These are phyloP conservation scores for Crotalus adamanteus DNA, from an alignment of 2,797 vertebrate species.

Conservation along the genomic window DNA sequence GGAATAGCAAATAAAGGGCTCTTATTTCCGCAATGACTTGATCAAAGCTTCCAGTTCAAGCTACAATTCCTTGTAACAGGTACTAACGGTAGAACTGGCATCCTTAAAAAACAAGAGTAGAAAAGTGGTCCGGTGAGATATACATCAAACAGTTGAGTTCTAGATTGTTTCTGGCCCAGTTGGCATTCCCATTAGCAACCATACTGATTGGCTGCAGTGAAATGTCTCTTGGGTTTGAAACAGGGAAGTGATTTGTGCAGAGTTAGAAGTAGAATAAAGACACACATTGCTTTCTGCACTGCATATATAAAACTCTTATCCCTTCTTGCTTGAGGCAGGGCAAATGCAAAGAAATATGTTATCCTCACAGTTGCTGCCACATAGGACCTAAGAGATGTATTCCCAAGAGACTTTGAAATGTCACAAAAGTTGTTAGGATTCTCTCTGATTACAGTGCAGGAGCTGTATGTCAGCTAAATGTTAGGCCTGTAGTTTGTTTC, in stretches of 20 bases:
- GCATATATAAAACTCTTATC: background rate
- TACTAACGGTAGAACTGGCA: background rate
- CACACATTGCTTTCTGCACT: background rate
- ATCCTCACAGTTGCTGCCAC: background rate
- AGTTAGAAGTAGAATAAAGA: background rate
- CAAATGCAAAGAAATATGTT: background rate
- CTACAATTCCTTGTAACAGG: background rate
- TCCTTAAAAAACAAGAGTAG: background rate
- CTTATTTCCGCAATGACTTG: background rate
- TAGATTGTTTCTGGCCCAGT: background rate
- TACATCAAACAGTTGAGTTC: background rate
- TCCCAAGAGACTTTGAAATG: background rate
- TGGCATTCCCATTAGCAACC: background rate
- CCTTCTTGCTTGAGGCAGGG: background rate
- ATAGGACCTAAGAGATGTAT: background rate
- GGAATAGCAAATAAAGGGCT: background rate
- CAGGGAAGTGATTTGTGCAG: background rate
- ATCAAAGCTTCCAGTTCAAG: background rate
- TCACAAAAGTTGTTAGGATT: background rate
- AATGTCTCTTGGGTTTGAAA: background rate
- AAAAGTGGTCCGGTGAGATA: background rate
- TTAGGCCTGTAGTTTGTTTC: background rate
- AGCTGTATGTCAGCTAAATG: background rate
- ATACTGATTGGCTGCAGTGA: background rate
- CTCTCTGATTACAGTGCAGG: background rate